Percentiles rank a stretch among this genome's conserved stretches.
These are phyloP conservation scores for Eonycteris spelaea DNA, from an alignment of 2,113 vertebrate species.

Conservation along the genomic window DNA sequence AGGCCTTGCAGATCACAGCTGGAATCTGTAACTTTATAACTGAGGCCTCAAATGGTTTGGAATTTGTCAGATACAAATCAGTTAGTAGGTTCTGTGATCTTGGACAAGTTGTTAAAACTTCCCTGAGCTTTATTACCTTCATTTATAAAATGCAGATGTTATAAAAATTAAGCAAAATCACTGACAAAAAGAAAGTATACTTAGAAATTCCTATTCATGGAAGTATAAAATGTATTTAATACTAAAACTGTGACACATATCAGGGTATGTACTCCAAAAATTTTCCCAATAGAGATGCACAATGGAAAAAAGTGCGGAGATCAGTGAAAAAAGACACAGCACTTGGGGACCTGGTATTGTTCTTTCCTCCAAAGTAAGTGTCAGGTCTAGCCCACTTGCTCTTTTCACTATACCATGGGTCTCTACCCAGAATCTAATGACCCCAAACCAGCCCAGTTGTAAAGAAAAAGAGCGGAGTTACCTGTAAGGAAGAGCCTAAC, in stretches of 20 bases:
- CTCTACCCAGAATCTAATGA: neutral
- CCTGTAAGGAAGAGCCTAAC: neutral
- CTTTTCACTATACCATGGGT: neutral
- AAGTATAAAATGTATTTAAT: neutral
- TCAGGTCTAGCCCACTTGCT: neutral
- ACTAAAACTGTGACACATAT: neutral
- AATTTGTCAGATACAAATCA: neutral
- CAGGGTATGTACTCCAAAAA: neutral
- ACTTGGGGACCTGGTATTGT: neutral
- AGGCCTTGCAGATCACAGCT: neutral
- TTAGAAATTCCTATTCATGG: neutral
- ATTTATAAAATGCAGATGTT: neutral
- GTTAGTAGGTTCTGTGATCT: neutral
- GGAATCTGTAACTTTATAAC: neutral
- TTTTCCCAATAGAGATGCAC: neutral
- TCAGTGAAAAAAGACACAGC: neutral
- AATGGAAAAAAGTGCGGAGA: neutral
- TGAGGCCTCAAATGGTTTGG: neutral
- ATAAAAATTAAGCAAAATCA: neutral
- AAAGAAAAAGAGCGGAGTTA: neutral
- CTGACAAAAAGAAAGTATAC: neutral
- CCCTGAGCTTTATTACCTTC: neutral
- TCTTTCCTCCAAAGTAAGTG: neutral
- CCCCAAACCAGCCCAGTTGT: neutral
- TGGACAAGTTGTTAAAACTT: neutral